A percentile compares a stretch with the other conserved stretches of the same genome.
These are phyloP conservation scores for Drosophila fulvimacula DNA, from an alignment of 2,888 invertebrate genomes.

Conservation along the genomic window DNA sequence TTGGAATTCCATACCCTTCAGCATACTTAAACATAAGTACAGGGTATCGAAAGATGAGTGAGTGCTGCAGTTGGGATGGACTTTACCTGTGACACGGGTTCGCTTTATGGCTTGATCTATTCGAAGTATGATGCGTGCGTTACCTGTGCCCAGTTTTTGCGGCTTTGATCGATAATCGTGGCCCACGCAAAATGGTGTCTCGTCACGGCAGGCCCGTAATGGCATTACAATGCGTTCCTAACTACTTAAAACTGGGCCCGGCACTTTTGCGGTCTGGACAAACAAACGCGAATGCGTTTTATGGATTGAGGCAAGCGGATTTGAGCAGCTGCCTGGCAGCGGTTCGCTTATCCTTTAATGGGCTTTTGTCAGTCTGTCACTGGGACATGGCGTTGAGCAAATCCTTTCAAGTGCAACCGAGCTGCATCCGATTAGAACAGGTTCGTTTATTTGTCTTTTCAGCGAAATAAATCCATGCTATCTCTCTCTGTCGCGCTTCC, in stretches of 20 bases:
- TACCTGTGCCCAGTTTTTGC: constrained; percentile 72
- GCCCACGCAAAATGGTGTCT: constrained; percentile 74
- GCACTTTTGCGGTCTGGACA: constrained; percentile 58
- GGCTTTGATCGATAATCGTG: constrained; percentile 81
- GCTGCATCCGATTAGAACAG: constrained; percentile 81
- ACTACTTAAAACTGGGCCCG: constrained; percentile 41
- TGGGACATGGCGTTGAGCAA: constrained; percentile 47
- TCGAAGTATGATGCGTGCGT: constrained; percentile 6
- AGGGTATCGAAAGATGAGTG: constrained; percentile 32
- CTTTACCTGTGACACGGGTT: constrained; percentile 53
- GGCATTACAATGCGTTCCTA: constrained; percentile 64
- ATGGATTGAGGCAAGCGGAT: constrained; percentile 28
- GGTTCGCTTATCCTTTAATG: constrained; percentile 73
- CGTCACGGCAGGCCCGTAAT: constrained; percentile 73
- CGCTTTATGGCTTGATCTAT: constrained; percentile 35
- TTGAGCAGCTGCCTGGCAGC: constrained; percentile 44
- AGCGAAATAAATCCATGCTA: constrained; percentile 55
- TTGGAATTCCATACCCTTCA: not conserved
- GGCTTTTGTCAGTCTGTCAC: constrained; percentile 75
- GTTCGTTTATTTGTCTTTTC: constrained; percentile 67
- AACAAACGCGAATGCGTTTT: constrained; percentile 54
- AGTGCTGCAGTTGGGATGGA: constrained; percentile 57
- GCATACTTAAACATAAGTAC: too few species aligned
- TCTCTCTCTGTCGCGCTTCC: constrained; percentile 10
- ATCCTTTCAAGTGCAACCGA: constrained; percentile 80